Evolutionary conservation across 1,140 invertebrate genomes (phyloP), one percentile per base, ranked within the genome.

Genomic region (Geopemphigus sp.): DNA sequence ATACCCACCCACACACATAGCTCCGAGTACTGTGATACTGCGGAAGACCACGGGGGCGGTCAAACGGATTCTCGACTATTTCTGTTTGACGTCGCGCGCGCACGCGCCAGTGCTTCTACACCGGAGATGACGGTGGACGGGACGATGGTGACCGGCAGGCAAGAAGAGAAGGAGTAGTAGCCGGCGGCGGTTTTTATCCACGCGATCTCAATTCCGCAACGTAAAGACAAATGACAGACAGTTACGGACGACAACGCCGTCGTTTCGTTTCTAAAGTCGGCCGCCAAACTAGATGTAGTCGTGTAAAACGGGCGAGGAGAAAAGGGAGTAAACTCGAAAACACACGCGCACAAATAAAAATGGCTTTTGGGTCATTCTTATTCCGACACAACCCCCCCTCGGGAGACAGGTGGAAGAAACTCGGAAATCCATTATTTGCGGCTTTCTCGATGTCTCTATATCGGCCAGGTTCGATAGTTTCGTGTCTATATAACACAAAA

Each of bases 151-250:
- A 12, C 39, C 8, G 64, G 17, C 19, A 15, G 6, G 50, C 50
- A 53, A 12, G 50, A 53, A 17, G 15, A 19, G 53, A 50, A 50
- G 5, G 47, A 11, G 12, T 50, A 61, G 26, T n/a, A 50, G 47
- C 66, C 45, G 22, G 32, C 39, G 15, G 32, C 29, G 39, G 54
- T 78, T 78, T 78, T 61, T 78, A 61, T 56, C 57, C n/a, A n/a
- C n/a, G 39, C 50, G 56, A 63, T 78, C 57, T 61, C 54, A 59
- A 76, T 59, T 5, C 19, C 8, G 47, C 61, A 47, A 50, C 17
- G 24, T 29, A 29, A 63, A 78, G 74, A 78, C 74, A 78, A 78
- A 78, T 47, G 74, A 78, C 57, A 29, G 57, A 63, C 74, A 26
- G 57, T 61, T 61, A 78, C 12, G 73, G 32, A 63, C 39, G 74